Conservation (phyloP, 2,888 invertebrate species). For the Hedya salicella region DNA sequence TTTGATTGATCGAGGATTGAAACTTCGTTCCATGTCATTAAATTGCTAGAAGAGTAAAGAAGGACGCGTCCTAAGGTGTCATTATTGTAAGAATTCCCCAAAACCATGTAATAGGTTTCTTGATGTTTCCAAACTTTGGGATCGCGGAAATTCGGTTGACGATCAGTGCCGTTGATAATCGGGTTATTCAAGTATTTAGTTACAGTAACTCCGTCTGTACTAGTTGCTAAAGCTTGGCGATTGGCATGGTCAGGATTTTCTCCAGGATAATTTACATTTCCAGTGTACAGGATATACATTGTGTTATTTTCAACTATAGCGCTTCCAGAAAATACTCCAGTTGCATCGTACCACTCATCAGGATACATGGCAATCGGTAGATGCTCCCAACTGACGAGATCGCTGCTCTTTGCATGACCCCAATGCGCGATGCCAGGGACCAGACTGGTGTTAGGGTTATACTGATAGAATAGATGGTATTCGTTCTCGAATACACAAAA, state of each 20-base stretch:
- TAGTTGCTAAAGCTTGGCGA: conserved; percentile 66
- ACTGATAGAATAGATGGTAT: conserved; percentile 82
- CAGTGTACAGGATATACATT: conserved; percentile 73
- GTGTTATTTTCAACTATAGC: conserved; percentile 66
- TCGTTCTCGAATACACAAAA: conserved; percentile 66
- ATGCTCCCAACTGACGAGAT: conserved; percentile 78
- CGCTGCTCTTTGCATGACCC: conserved; percentile 79
- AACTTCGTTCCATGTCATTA: conserved; percentile 61
- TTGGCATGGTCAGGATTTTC: conserved; percentile 62
- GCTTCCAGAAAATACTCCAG: conserved; percentile 80
- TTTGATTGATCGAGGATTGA: conserved; percentile 64
- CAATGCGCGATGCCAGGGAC: conserved; percentile 73
- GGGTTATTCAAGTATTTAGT: conserved; percentile 68
- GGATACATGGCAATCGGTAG: conserved; percentile 77
- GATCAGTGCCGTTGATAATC: conserved; percentile 59
- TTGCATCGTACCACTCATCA: conserved; percentile 65
- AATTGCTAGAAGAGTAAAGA: conserved; percentile 68
- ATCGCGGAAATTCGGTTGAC: conserved; percentile 75
- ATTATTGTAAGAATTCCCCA: conserved; percentile 71
- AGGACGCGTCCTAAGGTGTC: conserved; percentile 63
- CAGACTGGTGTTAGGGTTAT: conserved; percentile 69
- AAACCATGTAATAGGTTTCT: conserved; percentile 70
- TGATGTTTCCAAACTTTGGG: conserved; percentile 78
- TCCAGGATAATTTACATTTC: conserved; percentile 62
- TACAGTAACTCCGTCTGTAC: conserved; percentile 67